Percentiles rank a stretch among this genome's conserved stretches.
Evolutionary conservation across 2,888 invertebrate genomes (phyloP).

Genomic region (Aphodius sticticus): DNA sequence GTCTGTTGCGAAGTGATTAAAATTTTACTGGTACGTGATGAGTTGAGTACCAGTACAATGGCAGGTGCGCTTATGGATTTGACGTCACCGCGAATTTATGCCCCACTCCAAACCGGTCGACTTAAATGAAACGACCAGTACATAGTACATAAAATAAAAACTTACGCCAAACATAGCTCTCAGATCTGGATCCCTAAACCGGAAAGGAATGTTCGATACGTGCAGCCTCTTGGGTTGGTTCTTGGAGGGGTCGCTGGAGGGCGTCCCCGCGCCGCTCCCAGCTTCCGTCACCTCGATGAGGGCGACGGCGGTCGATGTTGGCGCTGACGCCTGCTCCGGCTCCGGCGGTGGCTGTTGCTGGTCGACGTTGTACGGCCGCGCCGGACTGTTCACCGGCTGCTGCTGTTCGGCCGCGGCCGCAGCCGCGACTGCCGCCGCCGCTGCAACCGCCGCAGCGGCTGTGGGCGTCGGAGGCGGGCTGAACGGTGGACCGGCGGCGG

Average conservation of each 20-base stretch:
- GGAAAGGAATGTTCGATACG: constrained; percentile 99
- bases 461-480: constrained; percentile 59
- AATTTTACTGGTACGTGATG: too few species aligned
- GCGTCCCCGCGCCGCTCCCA: constrained; percentile 38
- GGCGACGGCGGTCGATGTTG: constrained; percentile 43
- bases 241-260: constrained; percentile 67
- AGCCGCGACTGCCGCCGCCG: constrained; percentile 55
- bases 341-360: constrained; percentile 60
- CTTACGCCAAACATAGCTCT: constrained; percentile 98
- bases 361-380: constrained; percentile 54
- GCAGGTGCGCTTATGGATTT: too few species aligned
- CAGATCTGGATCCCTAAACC: constrained; percentile 98
- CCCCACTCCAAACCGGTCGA: too few species aligned
- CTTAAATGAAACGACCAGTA: too few species aligned
- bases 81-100: too few species aligned
- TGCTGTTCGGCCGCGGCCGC: constrained; percentile 60
- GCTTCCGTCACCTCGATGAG: constrained; percentile 49
- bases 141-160: too few species aligned
- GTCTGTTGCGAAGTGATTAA: too few species aligned
- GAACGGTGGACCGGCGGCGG: constrained; percentile 56
- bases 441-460: constrained; percentile 55
- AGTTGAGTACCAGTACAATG: too few species aligned
- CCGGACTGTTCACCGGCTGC: constrained; percentile 31
- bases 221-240: constrained; percentile 94
- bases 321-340: constrained; percentile 44